Conservation (phyloP, 2,888 invertebrate species). For the Buathra laborator region DNA sequence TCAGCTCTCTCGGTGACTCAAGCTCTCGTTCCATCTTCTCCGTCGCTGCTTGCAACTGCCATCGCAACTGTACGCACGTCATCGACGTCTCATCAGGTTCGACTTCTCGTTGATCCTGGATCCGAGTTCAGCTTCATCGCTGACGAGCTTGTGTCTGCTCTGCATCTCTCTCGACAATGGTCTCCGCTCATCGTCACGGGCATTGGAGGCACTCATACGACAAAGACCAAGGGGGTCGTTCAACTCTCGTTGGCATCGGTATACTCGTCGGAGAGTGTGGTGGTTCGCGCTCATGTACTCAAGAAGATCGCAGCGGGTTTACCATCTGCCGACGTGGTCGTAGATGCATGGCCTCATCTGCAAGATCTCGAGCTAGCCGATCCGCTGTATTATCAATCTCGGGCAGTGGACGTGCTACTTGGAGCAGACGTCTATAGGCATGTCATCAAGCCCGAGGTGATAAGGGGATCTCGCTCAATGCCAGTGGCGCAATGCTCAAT, state of each 20-base stretch:
- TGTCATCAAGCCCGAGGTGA: constrained; percentile 12
- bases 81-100: constrained; percentile 15
- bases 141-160: constrained; percentile 16
- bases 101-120: constrained; percentile 57
- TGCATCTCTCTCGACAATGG: no score
- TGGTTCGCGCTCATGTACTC: no score
- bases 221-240: no score
- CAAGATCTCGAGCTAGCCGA: constrained; percentile 5
- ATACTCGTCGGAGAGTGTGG: no score
- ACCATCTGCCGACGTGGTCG: no score
- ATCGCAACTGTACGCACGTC: constrained; percentile 11
- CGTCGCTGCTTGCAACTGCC: constrained; percentile 46
- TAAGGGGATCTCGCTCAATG: not conserved
- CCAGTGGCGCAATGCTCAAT: constrained; percentile 29
- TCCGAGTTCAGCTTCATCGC: constrained; percentile 53
- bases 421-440: constrained; percentile 37
- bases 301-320: no score
- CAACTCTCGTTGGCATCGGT: no score
- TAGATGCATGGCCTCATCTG: not conserved
- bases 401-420: constrained; percentile 8
- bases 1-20: not conserved
- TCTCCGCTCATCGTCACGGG: no score
- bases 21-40: no score
- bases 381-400: not conserved
- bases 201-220: no score